Conservation (phyloP, 2,113 vertebrate genomes). For the Barnardius zonarius region DNA sequence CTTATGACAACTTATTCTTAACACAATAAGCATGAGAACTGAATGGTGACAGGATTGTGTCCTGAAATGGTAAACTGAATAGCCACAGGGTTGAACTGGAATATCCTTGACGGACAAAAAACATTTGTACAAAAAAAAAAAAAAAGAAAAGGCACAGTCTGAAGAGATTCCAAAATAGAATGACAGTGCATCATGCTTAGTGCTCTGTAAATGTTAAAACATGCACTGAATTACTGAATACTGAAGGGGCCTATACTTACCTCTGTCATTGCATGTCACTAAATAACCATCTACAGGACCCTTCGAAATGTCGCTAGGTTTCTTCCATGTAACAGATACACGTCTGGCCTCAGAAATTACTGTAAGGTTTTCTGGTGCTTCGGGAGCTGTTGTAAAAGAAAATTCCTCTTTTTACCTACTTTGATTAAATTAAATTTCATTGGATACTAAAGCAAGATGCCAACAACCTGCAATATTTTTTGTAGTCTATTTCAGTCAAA, state of each 20-base stretch:
- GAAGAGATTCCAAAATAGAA: background rate
- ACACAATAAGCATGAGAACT: background rate
- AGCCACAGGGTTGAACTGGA: background rate
- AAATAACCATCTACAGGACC: background rate
- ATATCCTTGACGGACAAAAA: background rate
- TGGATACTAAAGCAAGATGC: background rate
- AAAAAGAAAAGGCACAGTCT: background rate
- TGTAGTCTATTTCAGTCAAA: background rate
- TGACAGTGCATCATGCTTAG: background rate
- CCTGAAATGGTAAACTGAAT: background rate
- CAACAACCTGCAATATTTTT: background rate
- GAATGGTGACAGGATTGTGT: background rate
- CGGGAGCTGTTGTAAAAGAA: conserved; percentile 56
- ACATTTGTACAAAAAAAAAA: background rate
- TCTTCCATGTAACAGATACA: accelerated
- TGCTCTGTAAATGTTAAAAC: background rate
- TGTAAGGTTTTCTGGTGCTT: accelerated
- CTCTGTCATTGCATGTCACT: accelerated
- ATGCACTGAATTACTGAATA: background rate
- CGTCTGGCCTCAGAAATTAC: accelerated
- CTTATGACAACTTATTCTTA: background rate
- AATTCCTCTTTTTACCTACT: background rate
- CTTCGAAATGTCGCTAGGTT: accelerated
- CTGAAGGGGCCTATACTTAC: background rate
- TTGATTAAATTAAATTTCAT: background rate